phyloP scores from a whole-genome alignment of 2,888 invertebrate species.

The Lochmaea capreae region DNA sequence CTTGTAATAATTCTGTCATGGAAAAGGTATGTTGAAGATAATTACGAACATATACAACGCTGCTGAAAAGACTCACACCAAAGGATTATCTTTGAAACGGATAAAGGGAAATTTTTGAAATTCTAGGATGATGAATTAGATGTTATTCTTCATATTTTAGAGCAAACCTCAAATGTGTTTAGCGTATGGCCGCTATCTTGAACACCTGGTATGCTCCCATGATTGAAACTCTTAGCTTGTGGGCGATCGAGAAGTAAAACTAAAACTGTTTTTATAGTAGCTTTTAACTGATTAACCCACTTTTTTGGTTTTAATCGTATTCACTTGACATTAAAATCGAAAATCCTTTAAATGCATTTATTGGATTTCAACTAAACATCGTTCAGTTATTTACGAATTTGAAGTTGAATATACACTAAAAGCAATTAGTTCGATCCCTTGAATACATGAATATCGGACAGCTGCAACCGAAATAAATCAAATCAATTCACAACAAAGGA shows the following conservation, averaged over 20 bases:
- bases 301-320: neutral
- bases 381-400: constrained; percentile 6
- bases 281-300: constrained; percentile 1
- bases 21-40: neutral
- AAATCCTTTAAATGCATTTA: neutral
- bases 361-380: neutral
- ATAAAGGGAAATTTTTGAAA: too few relatives aligned
- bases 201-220: neutral
- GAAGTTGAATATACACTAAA: neutral
- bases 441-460: constrained; percentile 13
- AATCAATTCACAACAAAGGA: constrained; percentile 19
- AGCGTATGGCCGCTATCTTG: too few relatives aligned
- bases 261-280: neutral
- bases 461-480: constrained; percentile 15
- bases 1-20: neutral
- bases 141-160: too few relatives aligned
- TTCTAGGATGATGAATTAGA: too few relatives aligned
- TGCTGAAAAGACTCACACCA: too few relatives aligned
- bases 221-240: neutral
- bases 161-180: too few relatives aligned
- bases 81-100: too few relatives aligned
- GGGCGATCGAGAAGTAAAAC: neutral
- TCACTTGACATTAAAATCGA: neutral
- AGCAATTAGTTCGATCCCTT: constrained; percentile 14
- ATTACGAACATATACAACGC: too few relatives aligned